Percentiles rank a stretch among this genome's conserved stretches.
Conservation (phyloP, 2,888 invertebrate genomes). For the Ariolimax columbianus region DNA sequence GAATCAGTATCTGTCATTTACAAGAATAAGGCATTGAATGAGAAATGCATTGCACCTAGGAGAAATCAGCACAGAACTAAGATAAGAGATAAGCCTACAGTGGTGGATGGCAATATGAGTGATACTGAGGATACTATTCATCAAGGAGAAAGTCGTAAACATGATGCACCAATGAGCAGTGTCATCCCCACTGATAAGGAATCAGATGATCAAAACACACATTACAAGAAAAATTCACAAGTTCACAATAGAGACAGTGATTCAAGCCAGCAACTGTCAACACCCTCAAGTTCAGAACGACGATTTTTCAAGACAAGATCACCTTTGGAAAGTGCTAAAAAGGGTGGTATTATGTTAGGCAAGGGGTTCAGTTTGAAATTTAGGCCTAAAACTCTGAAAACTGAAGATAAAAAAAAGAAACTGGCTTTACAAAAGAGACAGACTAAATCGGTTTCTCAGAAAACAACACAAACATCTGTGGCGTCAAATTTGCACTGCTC, state of each 20-base stretch:
- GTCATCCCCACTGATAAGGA: not conserved
- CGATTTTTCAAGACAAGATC: conserved; percentile 68
- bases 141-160: not conserved
- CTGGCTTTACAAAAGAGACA: not conserved
- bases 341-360: conserved; percentile 59
- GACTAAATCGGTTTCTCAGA: not conserved
- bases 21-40: not conserved
- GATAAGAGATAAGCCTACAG: not conserved
- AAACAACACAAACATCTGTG: not conserved
- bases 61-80: not conserved
- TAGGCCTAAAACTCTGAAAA: conserved; percentile 53
- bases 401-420: not conserved
- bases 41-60: not conserved
- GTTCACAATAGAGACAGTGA: not conserved
- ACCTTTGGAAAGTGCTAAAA: conserved; percentile 60
- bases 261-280: not conserved
- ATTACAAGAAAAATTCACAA: not conserved
- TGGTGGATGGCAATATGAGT: not conserved
- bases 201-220: too few species aligned
- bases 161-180: not conserved
- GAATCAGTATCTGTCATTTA: not conserved
- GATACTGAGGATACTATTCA: not conserved
- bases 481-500: not conserved
- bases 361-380: conserved; percentile 70
- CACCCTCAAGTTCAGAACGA: conserved; percentile 49